A percentile compares a stretch with the other conserved stretches of the same genome.
Conservation (phyloP, 1,140 invertebrate genomes). For the Drosophila burlai region DNA sequence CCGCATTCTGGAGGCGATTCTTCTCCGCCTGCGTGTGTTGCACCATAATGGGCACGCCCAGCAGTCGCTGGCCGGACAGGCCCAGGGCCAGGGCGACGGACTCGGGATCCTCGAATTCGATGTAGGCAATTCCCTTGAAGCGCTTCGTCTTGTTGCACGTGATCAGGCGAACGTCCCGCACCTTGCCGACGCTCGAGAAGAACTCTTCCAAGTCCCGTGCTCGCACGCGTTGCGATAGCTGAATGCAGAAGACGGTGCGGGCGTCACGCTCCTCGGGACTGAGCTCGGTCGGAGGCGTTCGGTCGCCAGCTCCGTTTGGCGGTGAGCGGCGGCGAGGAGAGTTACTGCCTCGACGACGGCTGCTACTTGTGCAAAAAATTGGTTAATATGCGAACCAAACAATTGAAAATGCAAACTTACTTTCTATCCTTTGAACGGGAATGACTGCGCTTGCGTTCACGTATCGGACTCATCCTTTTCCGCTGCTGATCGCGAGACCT, state of each 20-base stretch:
- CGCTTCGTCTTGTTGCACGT: conserved; percentile 99
- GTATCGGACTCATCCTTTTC: conserved; percentile 43
- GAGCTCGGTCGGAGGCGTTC: conserved; percentile 89
- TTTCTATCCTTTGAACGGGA: conserved; percentile 77
- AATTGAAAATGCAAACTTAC: conserved; percentile 26
- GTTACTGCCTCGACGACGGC: conserved; percentile 67
- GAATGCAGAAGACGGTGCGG: conserved; percentile 99
- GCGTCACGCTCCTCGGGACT: conserved; percentile 99
- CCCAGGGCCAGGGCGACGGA: conserved; percentile 98
- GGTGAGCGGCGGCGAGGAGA: conserved; percentile 80
- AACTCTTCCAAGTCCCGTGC: conserved; percentile 99
- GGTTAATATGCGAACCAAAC: neutral
- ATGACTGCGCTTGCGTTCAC: conserved; percentile 58
- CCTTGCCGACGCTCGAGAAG: conserved; percentile 99
- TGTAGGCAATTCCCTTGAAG: conserved; percentile 99
- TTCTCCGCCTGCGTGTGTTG: conserved; percentile 99
- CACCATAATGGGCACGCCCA: conserved; percentile 99
- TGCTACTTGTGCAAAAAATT: conserved; percentile 54
- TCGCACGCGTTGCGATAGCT: conserved; percentile 96
- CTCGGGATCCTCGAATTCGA: conserved; percentile 99
- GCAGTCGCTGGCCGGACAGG: conserved; percentile 96
- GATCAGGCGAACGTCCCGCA: conserved; percentile 98
- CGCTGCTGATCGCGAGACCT: conserved; percentile 61
- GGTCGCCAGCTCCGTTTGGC: conserved; percentile 50
- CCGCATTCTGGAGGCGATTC: conserved; percentile 95